phyloP scores from a whole-genome alignment of 2,888 invertebrate genomes.

The Temnothorax ravouxi region DNA sequence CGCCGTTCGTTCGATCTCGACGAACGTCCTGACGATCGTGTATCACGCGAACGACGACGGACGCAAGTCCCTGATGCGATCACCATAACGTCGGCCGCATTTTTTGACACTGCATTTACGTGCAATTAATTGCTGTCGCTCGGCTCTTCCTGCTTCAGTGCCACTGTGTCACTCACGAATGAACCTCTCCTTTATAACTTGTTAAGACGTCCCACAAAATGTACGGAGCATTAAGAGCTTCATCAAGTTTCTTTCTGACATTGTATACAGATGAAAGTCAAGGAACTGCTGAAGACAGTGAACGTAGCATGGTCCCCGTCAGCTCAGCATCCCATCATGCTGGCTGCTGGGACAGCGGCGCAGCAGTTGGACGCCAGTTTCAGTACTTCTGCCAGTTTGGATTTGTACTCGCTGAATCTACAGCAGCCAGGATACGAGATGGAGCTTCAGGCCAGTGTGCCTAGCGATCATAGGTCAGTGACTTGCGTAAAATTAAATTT shows the following conservation, averaged over 20 bases:
- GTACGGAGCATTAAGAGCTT: no score
- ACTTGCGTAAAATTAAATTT: neutral
- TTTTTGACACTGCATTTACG: neutral
- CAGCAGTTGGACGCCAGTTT: slow-evolving; percentile 98
- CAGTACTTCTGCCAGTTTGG: slow-evolving; percentile 94
- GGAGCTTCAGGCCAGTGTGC: slow-evolving; percentile 91
- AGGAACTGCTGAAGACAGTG: slow-evolving; percentile 97
- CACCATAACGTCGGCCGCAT: neutral
- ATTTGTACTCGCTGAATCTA: slow-evolving; percentile 95
- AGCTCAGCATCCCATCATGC: slow-evolving; percentile 92
- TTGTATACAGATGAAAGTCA: slow-evolving; percentile 93
- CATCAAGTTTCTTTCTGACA: neutral
- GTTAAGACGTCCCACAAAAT: neutral
- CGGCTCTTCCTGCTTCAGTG: neutral
- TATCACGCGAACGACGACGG: neutral
- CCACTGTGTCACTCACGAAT: neutral
- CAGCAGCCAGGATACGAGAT: slow-evolving; percentile 94
- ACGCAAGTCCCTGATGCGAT: no score
- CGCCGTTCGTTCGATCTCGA: no score
- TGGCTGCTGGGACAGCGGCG: slow-evolving; percentile 98
- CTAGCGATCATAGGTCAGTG: slow-evolving; percentile 93
- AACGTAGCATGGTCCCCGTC: slow-evolving; percentile 98
- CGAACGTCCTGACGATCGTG: neutral
- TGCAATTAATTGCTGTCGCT: neutral
- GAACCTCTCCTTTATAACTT: neutral